These are phyloP conservation scores for Dufourea novaeangliae DNA, from an alignment of 1,140 invertebrate species.

Conservation along the genomic window DNA sequence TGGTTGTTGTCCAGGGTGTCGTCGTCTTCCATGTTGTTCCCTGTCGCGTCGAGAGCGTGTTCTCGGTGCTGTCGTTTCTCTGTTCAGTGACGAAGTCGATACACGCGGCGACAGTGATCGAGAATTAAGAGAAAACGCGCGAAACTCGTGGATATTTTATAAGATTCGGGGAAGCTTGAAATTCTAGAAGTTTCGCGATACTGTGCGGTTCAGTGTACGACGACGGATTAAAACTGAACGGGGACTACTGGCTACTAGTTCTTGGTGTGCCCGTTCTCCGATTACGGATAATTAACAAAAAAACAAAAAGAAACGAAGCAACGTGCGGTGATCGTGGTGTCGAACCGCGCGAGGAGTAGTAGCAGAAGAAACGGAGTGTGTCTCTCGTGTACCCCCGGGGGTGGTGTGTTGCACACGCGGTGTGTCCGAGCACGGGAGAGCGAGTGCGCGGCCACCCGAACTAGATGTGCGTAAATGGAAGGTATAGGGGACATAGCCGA, in stretches of 20 bases:
- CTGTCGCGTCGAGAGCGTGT: not conserved
- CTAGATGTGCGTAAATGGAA: slow-evolving; percentile 84
- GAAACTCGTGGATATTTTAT: too few species aligned
- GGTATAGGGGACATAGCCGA: slow-evolving; percentile 86
- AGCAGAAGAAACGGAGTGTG: slow-evolving; percentile 11
- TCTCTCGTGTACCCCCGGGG: too few species aligned
- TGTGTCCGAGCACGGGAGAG: slow-evolving; percentile 53
- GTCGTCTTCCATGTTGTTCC: not conserved
- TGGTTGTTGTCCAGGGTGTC: slow-evolving; percentile 11
- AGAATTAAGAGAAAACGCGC: not conserved
- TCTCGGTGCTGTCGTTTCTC: not conserved
- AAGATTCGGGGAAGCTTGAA: too few species aligned
- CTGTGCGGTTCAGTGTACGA: too few species aligned
- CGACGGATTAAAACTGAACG: too few species aligned
- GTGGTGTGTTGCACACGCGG: slow-evolving; percentile 45
- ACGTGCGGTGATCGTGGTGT: not conserved
- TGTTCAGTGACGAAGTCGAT: slow-evolving; percentile 26
- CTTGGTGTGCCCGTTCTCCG: too few species aligned
- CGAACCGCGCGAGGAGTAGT: too few species aligned
- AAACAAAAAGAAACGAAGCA: not conserved
- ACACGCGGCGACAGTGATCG: not conserved
- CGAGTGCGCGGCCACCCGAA: slow-evolving; percentile 69
- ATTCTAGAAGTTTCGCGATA: too few species aligned
- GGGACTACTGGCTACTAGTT: too few species aligned
- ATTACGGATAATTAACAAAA: too few species aligned